Base-by-base conservation (phyloP, 2,888 invertebrate species). In the Phania funesta region DNA sequence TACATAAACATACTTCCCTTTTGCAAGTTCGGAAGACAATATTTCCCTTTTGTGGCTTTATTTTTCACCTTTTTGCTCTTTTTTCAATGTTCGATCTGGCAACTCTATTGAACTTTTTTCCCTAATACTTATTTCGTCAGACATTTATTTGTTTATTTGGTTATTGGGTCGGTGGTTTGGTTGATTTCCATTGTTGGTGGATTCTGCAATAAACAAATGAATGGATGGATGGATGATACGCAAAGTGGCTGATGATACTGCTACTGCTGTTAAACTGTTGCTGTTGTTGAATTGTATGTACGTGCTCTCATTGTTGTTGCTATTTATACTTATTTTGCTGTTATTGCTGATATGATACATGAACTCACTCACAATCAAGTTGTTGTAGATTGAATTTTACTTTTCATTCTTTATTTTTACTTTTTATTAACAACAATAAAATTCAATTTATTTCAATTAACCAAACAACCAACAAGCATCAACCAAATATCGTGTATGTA, bases 401-500 rank as follows among this genome's bases (percentile, higher is more conserved):
- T 24, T 20, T 54, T 48, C 22, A 20, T 60, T 48, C 56, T 65
- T 44, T 46, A 32, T 18, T 65, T 74, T 52, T 24, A 46, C 54
- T 46, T 67, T 79, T 88, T 89, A 89, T 89, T 89, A 89, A 89
- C 89, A 89, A 89, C 86, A 86, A 87, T 86, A 88, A 89, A 89
- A 88, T 87, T 87, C 89, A 89, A 89, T 89, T 89, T 88, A 89
- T 89, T 89, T 89, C 89, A 89, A 89, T 89, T 89, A 89, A 89
- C 89, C 88, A 88, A 83, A 83, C 64, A 73, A 83, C 71, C 80
- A 71, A 65, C 46, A 74, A 62, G 44, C 52, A 71, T 29, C 58
- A 78, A 77, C 76, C 83, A 76, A 76, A 70, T 62, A 68, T 38
- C 60, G 41, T 38, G 58, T 74, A 68, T 76, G 22, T 62, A 76